phyloP scores from a whole-genome alignment of 2,113 vertebrate species.

The Callopanchax toddi region DNA sequence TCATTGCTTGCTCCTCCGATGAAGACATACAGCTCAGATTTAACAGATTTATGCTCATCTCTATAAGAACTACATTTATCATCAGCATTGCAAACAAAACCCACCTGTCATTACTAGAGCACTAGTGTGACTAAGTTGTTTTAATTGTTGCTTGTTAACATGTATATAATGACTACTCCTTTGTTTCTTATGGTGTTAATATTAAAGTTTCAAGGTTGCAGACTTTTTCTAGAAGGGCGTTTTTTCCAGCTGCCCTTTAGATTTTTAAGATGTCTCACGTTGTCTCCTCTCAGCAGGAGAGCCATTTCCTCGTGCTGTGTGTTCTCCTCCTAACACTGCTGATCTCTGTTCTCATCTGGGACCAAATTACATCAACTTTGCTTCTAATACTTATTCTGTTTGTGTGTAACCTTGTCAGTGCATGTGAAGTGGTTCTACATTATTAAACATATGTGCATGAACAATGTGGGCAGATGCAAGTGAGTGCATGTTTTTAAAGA shows the following conservation, averaged over 20 bases:
- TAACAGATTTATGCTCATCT: not conserved
- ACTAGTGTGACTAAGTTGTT: not conserved
- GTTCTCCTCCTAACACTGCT: constrained; percentile 17
- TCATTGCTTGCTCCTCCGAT: not conserved
- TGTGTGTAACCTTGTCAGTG: constrained; percentile 8
- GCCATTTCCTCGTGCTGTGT: constrained; percentile 13
- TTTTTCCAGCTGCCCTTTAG: not conserved
- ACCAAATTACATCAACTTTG: constrained; percentile 31
- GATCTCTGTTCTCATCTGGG: constrained; percentile 26
- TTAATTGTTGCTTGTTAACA: too few species aligned
- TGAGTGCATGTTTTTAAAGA: too few species aligned
- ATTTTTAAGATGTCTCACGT: constrained; percentile 23
- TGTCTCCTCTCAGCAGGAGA: constrained; percentile 30
- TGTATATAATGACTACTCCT: too few species aligned
- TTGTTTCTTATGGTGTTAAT: too few species aligned
- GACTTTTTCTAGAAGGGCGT: not conserved
- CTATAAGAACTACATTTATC: too few species aligned
- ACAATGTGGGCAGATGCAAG: too few species aligned
- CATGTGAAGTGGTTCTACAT: not conserved
- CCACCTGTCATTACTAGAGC: not conserved
- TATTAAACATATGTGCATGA: too few species aligned
- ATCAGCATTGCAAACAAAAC: not conserved
- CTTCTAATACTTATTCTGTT: constrained; percentile 1
- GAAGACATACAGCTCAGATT: not conserved
- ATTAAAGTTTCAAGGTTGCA: not conserved